Conservation (phyloP, 1,140 invertebrate species). For the Chelonus insularis region DNA sequence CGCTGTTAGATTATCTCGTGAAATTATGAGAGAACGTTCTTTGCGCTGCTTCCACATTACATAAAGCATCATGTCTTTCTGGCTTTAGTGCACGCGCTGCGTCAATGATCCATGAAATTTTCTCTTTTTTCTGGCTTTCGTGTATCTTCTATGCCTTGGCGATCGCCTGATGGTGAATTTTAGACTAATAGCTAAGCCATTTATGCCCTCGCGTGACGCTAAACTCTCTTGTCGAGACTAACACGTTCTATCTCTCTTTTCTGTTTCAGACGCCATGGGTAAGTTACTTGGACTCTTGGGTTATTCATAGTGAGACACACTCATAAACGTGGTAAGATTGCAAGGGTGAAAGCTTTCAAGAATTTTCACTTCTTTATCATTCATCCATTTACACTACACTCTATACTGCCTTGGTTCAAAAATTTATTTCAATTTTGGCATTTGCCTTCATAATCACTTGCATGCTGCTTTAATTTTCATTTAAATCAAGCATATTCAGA, state of each 20-base stretch:
- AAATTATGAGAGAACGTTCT: constrained; percentile 44
- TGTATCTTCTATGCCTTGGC: background rate
- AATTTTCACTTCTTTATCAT: background rate
- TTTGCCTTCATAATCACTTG: too few relatives aligned
- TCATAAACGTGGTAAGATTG: constrained; percentile 17
- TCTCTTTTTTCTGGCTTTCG: background rate
- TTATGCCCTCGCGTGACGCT: constrained; percentile 12
- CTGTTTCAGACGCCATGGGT: constrained; percentile 61
- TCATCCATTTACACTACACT: background rate
- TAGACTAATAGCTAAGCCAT: constrained; percentile 12
- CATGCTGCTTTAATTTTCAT: too few relatives aligned
- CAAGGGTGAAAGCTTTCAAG: background rate
- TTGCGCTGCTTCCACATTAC: constrained; percentile 48
- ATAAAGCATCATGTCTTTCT: constrained; percentile 35
- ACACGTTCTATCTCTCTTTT: constrained; percentile 39
- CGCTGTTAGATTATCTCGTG: constrained; percentile 52
- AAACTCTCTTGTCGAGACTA: constrained; percentile 16
- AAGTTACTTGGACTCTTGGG: constrained; percentile 41
- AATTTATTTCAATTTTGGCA: background rate
- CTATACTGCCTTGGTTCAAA: background rate
- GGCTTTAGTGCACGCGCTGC: constrained; percentile 23
- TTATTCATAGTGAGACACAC: constrained; percentile 7
- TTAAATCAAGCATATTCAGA: too few relatives aligned
- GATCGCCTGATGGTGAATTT: constrained; percentile 12
- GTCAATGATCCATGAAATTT: constrained; percentile 29